phyloP scores from a whole-genome alignment of 2,888 invertebrate species.

The Helicoverpa assulta region DNA sequence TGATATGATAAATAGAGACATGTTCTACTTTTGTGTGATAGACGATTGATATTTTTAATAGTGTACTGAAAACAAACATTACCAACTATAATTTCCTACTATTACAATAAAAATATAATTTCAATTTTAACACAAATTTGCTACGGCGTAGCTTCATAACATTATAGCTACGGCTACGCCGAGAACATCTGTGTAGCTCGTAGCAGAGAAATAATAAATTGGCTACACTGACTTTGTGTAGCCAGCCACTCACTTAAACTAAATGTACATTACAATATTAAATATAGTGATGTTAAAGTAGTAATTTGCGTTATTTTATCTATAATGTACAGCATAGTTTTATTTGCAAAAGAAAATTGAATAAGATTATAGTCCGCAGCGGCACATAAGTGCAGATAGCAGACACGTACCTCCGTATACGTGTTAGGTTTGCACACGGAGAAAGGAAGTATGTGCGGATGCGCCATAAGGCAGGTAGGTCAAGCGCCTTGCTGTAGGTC shows the following conservation, averaged over 20 bases:
- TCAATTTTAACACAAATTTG: background rate
- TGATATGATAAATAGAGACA: background rate
- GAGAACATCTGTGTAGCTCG: constrained; percentile 16
- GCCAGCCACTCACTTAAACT: too few species aligned
- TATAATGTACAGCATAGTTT: background rate
- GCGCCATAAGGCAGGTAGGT: too few species aligned
- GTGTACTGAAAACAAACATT: too few species aligned
- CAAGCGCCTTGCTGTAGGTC: too few species aligned
- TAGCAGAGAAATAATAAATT: background rate
- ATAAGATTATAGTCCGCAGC: constrained; percentile 19
- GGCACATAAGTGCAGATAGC: constrained; percentile 20
- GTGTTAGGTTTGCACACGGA: background rate
- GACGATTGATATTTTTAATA: too few species aligned
- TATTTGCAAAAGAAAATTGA: constrained; percentile 8
- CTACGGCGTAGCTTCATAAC: constrained; percentile 23
- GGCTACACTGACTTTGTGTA: too few species aligned
- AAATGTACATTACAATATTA: too few species aligned
- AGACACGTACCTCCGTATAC: constrained; percentile 32
- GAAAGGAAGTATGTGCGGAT: too few species aligned
- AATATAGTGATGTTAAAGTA: too few species aligned
- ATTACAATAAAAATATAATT: too few species aligned
- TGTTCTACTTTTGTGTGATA: background rate
- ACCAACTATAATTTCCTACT: background rate
- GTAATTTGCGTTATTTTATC: too few species aligned
- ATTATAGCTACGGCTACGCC: constrained; percentile 11